Evolutionary conservation across 2,888 invertebrate genomes (phyloP).

Genomic region (Drosophila setosimentum): DNA sequence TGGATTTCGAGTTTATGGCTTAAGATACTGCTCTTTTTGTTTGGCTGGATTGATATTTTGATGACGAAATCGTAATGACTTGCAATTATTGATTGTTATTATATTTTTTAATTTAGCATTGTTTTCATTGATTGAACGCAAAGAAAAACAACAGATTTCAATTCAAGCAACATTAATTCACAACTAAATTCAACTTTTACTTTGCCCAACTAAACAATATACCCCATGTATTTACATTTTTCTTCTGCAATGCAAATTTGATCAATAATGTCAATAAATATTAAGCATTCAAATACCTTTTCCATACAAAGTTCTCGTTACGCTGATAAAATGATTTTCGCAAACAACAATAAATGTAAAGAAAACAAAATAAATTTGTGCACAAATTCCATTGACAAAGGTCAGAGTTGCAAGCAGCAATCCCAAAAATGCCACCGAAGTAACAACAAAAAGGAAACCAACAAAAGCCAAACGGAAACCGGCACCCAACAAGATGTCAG

Average conservation of each 20-base stretch:
- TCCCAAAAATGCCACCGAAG: slow-evolving; percentile 56
- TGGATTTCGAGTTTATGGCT: slow-evolving; percentile 9
- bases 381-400: slow-evolving; percentile 76
- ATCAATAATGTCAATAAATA: slow-evolving; percentile 35
- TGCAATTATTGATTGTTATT: slow-evolving; percentile 23
- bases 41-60: slow-evolving; percentile 6
- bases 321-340: slow-evolving; percentile 46
- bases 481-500: slow-evolving; percentile 57
- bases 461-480: slow-evolving; percentile 50
- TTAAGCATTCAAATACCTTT: slow-evolving; percentile 30
- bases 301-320: slow-evolving; percentile 37
- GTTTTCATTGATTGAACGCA: neutral
- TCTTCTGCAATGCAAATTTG: slow-evolving; percentile 27
- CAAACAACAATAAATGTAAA: slow-evolving; percentile 24
- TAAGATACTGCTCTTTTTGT: slow-evolving; percentile 10
- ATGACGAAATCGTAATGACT: slow-evolving; percentile 33
- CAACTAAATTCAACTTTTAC: neutral
- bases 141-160: neutral
- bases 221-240: neutral
- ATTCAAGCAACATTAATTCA: neutral
- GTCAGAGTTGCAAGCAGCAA: slow-evolving; percentile 65
- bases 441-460: slow-evolving; percentile 28
- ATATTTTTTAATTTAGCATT: neutral
- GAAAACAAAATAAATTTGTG: slow-evolving; percentile 28
- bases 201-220: neutral